phyloP scores from a whole-genome alignment of 2,888 invertebrate genomes.

The Drosophila austrosaltans region DNA sequence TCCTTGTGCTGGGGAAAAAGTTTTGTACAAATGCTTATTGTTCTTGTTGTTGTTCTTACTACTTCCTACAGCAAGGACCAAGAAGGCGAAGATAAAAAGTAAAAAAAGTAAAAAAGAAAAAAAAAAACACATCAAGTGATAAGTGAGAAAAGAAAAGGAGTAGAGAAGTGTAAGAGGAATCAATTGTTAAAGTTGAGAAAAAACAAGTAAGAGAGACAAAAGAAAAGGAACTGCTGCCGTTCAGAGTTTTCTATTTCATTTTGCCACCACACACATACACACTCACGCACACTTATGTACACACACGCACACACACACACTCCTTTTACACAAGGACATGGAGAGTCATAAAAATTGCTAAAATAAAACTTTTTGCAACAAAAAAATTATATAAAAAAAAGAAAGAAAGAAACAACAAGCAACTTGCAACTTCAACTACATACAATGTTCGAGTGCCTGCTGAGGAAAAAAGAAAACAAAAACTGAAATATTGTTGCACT shows the following conservation, averaged over 20 bases:
- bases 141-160: slow-evolving; percentile 27
- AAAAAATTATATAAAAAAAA: slow-evolving; percentile 53
- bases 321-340: slow-evolving; percentile 62
- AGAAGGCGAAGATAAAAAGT: slow-evolving; percentile 5
- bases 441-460: slow-evolving; percentile 50
- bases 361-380: slow-evolving; percentile 44
- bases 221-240: slow-evolving; percentile 20
- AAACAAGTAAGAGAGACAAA: slow-evolving; percentile 28
- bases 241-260: slow-evolving; percentile 70
- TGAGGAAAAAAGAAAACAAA: slow-evolving; percentile 3
- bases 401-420: slow-evolving; percentile 41
- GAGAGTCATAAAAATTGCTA: slow-evolving; percentile 64
- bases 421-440: slow-evolving; percentile 25
- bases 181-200: slow-evolving; percentile 50
- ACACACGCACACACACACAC: slow-evolving; percentile 38
- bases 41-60: slow-evolving; percentile 39
- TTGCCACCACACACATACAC: slow-evolving; percentile 9
- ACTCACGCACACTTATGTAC: background rate
- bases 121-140: slow-evolving; percentile 61
- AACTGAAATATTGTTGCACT: background rate
- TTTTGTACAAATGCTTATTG: slow-evolving; percentile 40
- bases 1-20: slow-evolving; percentile 50
- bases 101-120: slow-evolving; percentile 24
- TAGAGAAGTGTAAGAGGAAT: slow-evolving; percentile 37
- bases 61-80: slow-evolving; percentile 49